phyloP scores from a whole-genome alignment of 92 coral and sea anemone genomes.

The Zoanthus sansibaricus region DNA sequence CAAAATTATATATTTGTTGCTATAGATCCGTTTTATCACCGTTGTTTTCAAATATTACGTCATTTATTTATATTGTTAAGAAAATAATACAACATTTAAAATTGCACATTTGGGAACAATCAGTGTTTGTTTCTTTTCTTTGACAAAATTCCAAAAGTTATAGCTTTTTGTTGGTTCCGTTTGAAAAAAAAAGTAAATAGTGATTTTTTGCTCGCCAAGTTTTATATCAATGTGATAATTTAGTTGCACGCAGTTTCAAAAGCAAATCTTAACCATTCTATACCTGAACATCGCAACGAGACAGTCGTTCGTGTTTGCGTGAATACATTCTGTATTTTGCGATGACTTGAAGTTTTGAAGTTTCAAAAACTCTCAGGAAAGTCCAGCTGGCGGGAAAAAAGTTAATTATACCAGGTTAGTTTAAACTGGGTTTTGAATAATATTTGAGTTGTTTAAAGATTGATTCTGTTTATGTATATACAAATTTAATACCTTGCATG shows the following conservation, averaged over 20 bases:
- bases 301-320: too few relatives aligned
- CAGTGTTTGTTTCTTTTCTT: not conserved
- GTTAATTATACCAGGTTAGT: too few relatives aligned
- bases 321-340: too few relatives aligned
- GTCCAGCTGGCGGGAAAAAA: too few relatives aligned
- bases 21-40: not conserved
- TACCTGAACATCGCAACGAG: too few relatives aligned
- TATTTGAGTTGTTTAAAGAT: too few relatives aligned
- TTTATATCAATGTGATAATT: not conserved
- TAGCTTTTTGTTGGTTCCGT: not conserved
- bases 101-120: conserved; percentile 37
- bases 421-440: too few relatives aligned
- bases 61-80: not conserved
- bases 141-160: conserved; percentile 19
- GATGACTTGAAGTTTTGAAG: too few relatives aligned
- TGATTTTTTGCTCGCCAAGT: not conserved
- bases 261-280: too few relatives aligned
- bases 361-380: too few relatives aligned
- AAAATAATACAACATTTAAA: not conserved
- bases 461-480: too few relatives aligned
- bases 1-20: not conserved
- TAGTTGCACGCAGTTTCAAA: not conserved
- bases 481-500: too few relatives aligned
- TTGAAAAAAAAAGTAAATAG: not conserved
- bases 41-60: not conserved